Evolutionary conservation across 1,140 invertebrate species (phyloP).

Genomic region (Procambarus clarkii): DNA sequence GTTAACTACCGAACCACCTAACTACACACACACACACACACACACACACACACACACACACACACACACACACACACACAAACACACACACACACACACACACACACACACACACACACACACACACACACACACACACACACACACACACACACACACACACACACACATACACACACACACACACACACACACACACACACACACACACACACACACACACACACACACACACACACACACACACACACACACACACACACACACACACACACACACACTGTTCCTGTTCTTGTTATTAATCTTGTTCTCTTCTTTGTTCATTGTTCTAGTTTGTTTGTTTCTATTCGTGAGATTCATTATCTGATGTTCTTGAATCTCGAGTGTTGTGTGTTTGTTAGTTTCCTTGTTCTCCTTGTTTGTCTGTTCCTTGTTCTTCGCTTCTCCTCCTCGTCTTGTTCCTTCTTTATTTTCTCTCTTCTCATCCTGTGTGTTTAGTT

Average conservation of each 20-base stretch:
- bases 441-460: not conserved
- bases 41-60: constrained; percentile 32
- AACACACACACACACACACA: not conserved
- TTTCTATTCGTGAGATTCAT: too few species aligned
- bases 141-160: constrained; percentile 18
- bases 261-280: too few species aligned
- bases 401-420: too few species aligned
- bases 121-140: too few species aligned
- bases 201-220: constrained; percentile 48
- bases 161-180: constrained; percentile 36
- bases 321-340: too few species aligned
- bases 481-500: too few species aligned
- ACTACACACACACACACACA: constrained; percentile 28
- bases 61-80: not conserved
- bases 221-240: constrained; percentile 41
- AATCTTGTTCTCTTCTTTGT: too few species aligned
- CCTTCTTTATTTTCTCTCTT: not conserved
- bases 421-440: too few species aligned
- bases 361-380: too few species aligned
- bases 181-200: constrained; percentile 43
- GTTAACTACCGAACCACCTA: not conserved
- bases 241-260: not conserved
- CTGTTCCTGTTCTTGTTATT: too few species aligned
- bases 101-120: too few species aligned
- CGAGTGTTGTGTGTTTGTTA: too few species aligned